Evolutionary conservation across 2,888 invertebrate genomes (phyloP).

Genomic region (Thalpophila matura): DNA sequence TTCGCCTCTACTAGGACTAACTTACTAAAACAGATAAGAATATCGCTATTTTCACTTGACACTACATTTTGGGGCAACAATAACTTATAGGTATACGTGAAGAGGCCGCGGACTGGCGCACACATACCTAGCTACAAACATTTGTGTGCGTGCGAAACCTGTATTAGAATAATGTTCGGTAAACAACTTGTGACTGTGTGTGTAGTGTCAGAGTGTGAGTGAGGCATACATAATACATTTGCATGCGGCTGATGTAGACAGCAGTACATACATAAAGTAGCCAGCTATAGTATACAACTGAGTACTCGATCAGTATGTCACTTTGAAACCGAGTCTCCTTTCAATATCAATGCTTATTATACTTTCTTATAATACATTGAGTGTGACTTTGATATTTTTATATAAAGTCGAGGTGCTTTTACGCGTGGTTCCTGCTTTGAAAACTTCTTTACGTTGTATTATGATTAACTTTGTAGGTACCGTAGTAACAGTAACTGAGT

Average conservation of each 20-base stretch:
- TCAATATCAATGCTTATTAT: constrained; percentile 43
- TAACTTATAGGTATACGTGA: constrained; percentile 64
- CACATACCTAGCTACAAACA: constrained; percentile 43
- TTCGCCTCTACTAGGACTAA: constrained; percentile 19
- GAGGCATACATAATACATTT: constrained; percentile 74
- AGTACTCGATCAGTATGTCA: constrained; percentile 85
- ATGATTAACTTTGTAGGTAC: background rate
- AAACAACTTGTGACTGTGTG: constrained; percentile 51
- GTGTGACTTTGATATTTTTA: constrained; percentile 3
- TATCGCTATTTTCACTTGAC: constrained; percentile 50
- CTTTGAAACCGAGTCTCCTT: constrained; percentile 58
- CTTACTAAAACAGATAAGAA: constrained; percentile 45
- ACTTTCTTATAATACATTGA: constrained; percentile 43
- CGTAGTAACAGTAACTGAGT: constrained; percentile 7
- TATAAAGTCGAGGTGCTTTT: constrained; percentile 2
- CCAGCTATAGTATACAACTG: constrained; percentile 68
- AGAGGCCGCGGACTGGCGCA: constrained; percentile 75
- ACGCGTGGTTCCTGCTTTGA: background rate
- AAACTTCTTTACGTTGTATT: background rate
- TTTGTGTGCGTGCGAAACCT: constrained; percentile 67
- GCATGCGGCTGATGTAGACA: constrained; percentile 77
- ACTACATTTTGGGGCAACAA: constrained; percentile 61
- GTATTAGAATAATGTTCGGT: constrained; percentile 66
- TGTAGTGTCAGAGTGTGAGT: constrained; percentile 57
- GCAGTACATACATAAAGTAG: constrained; percentile 66